Base-by-base conservation (phyloP, 2,888 invertebrate genomes). In the Nomada flava region DNA sequence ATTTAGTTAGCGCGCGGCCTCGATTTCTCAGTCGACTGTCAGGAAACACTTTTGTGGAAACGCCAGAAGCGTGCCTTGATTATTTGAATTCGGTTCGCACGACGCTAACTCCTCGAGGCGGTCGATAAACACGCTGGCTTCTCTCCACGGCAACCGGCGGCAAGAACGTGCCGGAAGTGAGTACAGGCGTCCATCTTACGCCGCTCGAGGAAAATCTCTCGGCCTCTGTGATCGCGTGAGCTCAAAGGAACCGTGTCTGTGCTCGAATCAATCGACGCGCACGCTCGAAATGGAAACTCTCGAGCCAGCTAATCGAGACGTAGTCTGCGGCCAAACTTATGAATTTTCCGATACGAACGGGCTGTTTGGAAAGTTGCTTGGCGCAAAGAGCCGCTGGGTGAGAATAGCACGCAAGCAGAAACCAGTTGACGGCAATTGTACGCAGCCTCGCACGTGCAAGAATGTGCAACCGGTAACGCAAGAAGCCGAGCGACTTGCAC, bases 11-110 rank as follows among this genome's bases (percentile, higher is more conserved):
- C 18, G 15, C 15, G 29, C 36, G 59, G n/a, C 57, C 59, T 70
- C 47, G 70, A 70, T 60, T 50, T 23, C 15, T 20, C 47, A 15
- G 3, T 26, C 23, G 23, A 13, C 23, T 23, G 13, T 29, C 18
- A 15, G 59, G 29, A 29, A 60, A 76, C 53, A n/a, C 44, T 65
- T 77, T 84, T 84, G 84, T 70, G 59, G 59, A 20, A 60, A 26
- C 44, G 75, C 77, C 79, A 86, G 83, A 77, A 77, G 52, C 76
- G 52, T 60, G 73, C 62, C 75, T 67, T 83, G 87, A 87, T 86
- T 86, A 87, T 86, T 86, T 86, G 75, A 60, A 85, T 76, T 79
- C 68, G 64, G 60, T 59, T 50, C 59, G 59, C 44, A 57, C 59
- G 76, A 73, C 44, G 68, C 63, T 84, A 78, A 74, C 79, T 71